Evolutionary conservation across 2,113 vertebrate species (phyloP), one percentile per base, ranked within the genome.

Genomic region (Podiceps cristatus): DNA sequence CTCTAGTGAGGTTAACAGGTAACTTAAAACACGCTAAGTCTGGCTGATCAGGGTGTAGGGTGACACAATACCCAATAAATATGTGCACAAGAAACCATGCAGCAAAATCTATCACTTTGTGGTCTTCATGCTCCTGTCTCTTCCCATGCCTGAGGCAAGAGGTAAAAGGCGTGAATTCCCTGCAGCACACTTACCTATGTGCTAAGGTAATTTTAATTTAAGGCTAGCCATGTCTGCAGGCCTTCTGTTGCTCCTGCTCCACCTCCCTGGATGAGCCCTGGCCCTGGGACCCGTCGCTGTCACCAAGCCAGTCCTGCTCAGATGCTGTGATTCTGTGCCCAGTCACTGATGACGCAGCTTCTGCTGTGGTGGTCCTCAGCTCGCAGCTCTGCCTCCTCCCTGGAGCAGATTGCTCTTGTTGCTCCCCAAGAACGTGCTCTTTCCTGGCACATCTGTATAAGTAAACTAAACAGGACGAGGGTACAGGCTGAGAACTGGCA

Each of bases 211-310:
- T 27, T 49, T 42, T 72, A 33, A 58, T 88, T 63, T 42, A 60
- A 40, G 45, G 17, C 12, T n/a, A 12, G 12, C 22, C 18, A 4
- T 83, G 15, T 50, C 31, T 88, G 18, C 52, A 67, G 31, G 66
- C 8, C 5, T 88, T 22, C 24, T 37, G 0, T 28, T 53, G 18
- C 18, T 60, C 7, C 23, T 55, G 20, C 7, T 68, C 7, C 33
- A 17, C 14, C 31, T 13, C 8, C 18, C 47, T 86, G 52, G 12
- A 31, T 1, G 11, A 18, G 17, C 12, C 33, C 24, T n/a, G 33
- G 11, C 14, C 16, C n/a, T 56, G 59, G 7, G 9, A 37, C 12
- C 3, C 23, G 24, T 29, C 1, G 0, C 4, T 68, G 5, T 15
- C 49, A 62, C 40, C 11, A 58, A 0, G 10, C 23, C 7, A 8